Evolutionary conservation across 2,797 vertebrate species (phyloP), one percentile per base, ranked within the genome.

Genomic region (Thamnophis elegans): DNA sequence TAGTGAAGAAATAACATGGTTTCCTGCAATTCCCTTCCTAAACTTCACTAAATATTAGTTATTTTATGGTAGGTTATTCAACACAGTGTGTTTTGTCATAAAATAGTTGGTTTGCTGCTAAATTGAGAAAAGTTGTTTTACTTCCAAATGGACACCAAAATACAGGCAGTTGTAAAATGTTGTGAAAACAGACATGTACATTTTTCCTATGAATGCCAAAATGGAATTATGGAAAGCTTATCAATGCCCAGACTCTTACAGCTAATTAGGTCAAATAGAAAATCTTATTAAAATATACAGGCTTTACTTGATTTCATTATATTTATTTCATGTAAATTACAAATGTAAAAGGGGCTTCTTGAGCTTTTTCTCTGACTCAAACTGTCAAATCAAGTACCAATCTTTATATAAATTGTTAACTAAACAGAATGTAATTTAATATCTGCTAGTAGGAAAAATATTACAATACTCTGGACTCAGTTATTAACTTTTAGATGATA

Each of bases 231-330:
- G 18, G 0, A 95, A 94, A 93, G 87, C 59, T 62, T 91, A 94
- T 0, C 1, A 91, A 53, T 62, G 92, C 54, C 32, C 95, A 10
- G 22, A 94, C 1, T 94, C 85, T 91, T 68, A 93, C 1, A 53
- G 1, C 8, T 94, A 94, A 94, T 95, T 87, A 95, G 85, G 94
- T 10, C 14, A 94, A 28, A 93, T 59, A 89, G 12, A 16, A 95
- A 95, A 93, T 93, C 82, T 88, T 92, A 55, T 82, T 42, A 88
- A 56, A 51, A 14, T 36, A 55, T 1, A 0, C 26, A 89, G 32
- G 56, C 91, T 47, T 95, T 60, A 58, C 20, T 58, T 87, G 58
- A 90, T 93, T 95, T 93, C 88, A 58, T 82, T 36, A 93, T 26
- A 56, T 94, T 94, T 92, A 2, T 2, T 94, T 91, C 82, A 87